A percentile compares a stretch with the other conserved stretches of the same genome.
These are phyloP conservation scores for Hemibagrus guttatus DNA, from an alignment of 2,797 vertebrate genomes.

Conservation along the genomic window DNA sequence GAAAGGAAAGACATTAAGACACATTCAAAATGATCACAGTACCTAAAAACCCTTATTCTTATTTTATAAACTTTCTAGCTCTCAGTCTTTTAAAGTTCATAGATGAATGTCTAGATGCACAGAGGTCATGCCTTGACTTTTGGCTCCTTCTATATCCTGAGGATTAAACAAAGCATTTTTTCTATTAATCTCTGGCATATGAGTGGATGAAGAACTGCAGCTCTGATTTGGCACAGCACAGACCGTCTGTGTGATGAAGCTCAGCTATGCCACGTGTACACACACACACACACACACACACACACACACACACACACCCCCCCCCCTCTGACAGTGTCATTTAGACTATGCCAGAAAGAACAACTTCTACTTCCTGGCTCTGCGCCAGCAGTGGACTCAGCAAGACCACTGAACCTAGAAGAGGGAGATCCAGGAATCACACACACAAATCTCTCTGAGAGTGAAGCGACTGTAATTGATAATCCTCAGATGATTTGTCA, in stretches of 20 bases:
- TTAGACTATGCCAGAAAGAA: constrained; percentile 55
- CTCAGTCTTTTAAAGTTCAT: constrained; percentile 27
- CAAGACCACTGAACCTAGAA: constrained; percentile 42
- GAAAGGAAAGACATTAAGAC: constrained; percentile 36
- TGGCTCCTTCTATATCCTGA: background rate
- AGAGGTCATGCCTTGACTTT: constrained; percentile 1
- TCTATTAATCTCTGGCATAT: background rate
- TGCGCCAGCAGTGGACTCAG: constrained; percentile 61
- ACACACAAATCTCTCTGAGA: constrained; percentile 48
- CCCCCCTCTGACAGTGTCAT: background rate
- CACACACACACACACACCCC: constrained; percentile 1
- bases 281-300: constrained; percentile 12
- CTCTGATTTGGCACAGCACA: background rate
- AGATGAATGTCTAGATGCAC: background rate
- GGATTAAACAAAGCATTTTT: background rate
- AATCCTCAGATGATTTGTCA: constrained; percentile 46
- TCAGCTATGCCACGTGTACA: constrained; percentile 72
- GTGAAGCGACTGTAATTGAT: constrained; percentile 51
- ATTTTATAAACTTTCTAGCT: constrained; percentile 67
- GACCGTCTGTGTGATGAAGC: constrained; percentile 59
- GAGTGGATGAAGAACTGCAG: background rate
- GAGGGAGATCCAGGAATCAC: constrained; percentile 73
- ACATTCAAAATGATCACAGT: background rate
- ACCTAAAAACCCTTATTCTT: constrained; percentile 38
- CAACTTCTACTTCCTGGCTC: constrained; percentile 70